Evolutionary conservation across 2,888 invertebrate species (phyloP), one percentile per base, ranked within the genome.

Genomic region (Leucoptera coffeella): DNA sequence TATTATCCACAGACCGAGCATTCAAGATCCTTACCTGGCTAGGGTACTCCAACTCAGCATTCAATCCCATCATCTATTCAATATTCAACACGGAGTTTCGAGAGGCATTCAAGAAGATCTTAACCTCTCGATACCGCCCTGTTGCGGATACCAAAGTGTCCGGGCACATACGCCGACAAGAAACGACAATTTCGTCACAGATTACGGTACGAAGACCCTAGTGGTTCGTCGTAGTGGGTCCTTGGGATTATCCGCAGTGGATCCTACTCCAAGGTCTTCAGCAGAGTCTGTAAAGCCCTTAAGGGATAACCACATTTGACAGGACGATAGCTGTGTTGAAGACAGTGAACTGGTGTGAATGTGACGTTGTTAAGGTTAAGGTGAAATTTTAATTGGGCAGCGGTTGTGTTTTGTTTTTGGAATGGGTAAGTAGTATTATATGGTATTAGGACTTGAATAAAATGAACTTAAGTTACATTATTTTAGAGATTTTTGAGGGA

Each of bases 81-180:
- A 97, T 97, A 50, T 97, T 97, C 74, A 97, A 97, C 71, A 87
- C 93, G 9, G 97, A 99, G 61, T 99, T 99, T 54, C 81, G 97
- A 10, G 90, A 93, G 45, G 97, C 97, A 11, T 97, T 97, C 74
- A 86, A 87, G 53, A 78, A 87, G 43, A 94, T 96, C 39, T 74
- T 96, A 33, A 88, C 90, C 22, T 83, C 86, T 26, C 79, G 82
- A 38, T 85, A 87, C 43, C 84, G 3, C 80, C 78, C 25, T 82
- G 84, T 45, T 87, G 87, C 42, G 85, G 85, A 26, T 82, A 82
- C 39, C 75, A 77, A 37, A 76, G 79, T 34, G 73, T 82, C 34
- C 47, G 67, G 14, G 69, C 71, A 0, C 56, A 62, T 28, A 64
- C 67, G 1, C 62, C 69, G 0, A 64, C 64, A 0, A 72, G 79